A percentile compares a stretch with the other conserved stretches of the same genome.
Evolutionary conservation across 2,888 invertebrate species (phyloP).

Genomic region (Molanna angustata): DNA sequence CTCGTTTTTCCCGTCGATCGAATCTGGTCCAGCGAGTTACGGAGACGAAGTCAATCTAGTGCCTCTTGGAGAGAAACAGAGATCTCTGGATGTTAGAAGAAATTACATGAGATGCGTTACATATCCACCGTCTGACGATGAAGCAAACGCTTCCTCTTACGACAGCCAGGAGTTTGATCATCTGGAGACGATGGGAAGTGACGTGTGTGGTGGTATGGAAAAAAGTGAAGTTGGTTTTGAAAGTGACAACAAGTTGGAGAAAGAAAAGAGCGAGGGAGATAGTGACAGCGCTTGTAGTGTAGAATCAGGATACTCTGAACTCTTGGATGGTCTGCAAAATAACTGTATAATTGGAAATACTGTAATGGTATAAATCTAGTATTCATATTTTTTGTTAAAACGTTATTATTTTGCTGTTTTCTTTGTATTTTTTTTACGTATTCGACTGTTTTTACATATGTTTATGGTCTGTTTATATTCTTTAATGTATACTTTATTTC

Average conservation of each 20-base stretch:
- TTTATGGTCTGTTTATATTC: no score
- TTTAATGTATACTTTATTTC: no score
- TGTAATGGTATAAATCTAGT: slow-evolving; percentile 45
- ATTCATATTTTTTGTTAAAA: not conserved
- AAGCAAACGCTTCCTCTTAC: slow-evolving; percentile 40
- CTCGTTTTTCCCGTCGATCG: slow-evolving; percentile 19
- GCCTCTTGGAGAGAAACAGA: slow-evolving; percentile 50
- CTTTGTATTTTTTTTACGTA: no score
- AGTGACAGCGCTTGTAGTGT: slow-evolving; percentile 83
- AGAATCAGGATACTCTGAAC: slow-evolving; percentile 88
- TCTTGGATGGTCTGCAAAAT: slow-evolving; percentile 50
- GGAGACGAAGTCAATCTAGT: slow-evolving; percentile 48
- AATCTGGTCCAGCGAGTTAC: slow-evolving; percentile 20
- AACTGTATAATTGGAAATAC: slow-evolving; percentile 53
- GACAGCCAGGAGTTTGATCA: slow-evolving; percentile 44
- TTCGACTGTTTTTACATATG: no score
- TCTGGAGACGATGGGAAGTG: slow-evolving; percentile 39
- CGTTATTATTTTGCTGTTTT: no score
- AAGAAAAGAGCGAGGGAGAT: slow-evolving; percentile 55
- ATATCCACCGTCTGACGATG: slow-evolving; percentile 47
- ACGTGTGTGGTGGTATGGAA: slow-evolving; percentile 13
- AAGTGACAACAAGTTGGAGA: slow-evolving; percentile 49
- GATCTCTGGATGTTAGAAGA: slow-evolving; percentile 37
- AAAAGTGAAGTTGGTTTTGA: slow-evolving; percentile 37
- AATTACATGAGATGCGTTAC: slow-evolving; percentile 47